Evolutionary conservation across 2,113 vertebrate genomes (phyloP), one percentile per base, ranked within the genome.

Genomic region (Percina caprodes): DNA sequence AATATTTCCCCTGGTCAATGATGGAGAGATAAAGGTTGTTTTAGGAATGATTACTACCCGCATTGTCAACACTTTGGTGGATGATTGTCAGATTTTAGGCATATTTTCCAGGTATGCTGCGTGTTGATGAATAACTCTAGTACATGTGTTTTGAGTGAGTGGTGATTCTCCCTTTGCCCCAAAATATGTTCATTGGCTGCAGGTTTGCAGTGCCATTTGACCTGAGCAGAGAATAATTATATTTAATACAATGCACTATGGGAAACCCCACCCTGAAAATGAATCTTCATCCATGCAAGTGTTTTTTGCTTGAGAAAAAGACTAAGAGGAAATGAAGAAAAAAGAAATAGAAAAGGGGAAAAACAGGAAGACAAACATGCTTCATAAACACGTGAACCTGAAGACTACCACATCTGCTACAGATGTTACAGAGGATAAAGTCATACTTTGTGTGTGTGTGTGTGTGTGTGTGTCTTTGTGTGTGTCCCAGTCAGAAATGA

Each of bases 131-230:
- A 77, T 61, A 58, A 24, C 48, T 79, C 24, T 69, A 51, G 61
- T 55, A 10, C 65, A 58, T 39, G 69, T 75, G 81, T 82, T 80
- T 74, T 75, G 46, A 78, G 63, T 82, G 75, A 90, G 69, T 58
- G 82, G 85, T 82, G 86, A 76, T 54, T n/a, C 14, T 78, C 51
- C 48, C 60, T 77, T n/a, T 62, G 72, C 55, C 56, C 66, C 68
- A 78, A 73, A 84, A 90, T 86, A 86, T 88, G 91, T 89, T 75
- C 51, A 45, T 85, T 91, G 91, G 89, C 89, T 69, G 51, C 54
- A 24, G n/a, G 23, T 55, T 55, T 55, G 49, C 21, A 10, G 24
- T 62, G 69, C 46, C 68, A 42, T 70, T 78, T 80, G 65, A 84
- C 77, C 66, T 35, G 46, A 77, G 65, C 33, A 21, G 45, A 68